Evolutionary conservation across 2,797 vertebrate genomes (phyloP), one percentile per base, ranked within the genome.

Genomic region (Gymnoscopelus microlampas): DNA sequence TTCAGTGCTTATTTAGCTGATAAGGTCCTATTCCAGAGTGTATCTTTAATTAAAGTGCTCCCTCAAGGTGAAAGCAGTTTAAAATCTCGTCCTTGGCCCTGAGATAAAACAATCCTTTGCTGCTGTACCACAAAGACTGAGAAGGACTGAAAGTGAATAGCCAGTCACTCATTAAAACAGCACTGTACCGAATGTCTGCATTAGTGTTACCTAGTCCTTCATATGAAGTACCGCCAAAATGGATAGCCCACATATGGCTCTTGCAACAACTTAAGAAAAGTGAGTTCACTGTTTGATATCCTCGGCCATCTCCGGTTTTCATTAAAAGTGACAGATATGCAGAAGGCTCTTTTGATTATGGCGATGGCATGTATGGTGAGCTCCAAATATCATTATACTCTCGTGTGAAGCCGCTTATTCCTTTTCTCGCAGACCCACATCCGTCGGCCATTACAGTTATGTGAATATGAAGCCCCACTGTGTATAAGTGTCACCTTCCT

Each of bases 381-480:
- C 74, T 80, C 58, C 74, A 85, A 87, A 89, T 80, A 82, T 85
- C 76, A 84, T 85, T 82, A 81, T 54, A 44, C 63, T 78, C 70
- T 65, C 3, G 2, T 73, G 71, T 57, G 71, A 78, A 73, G 78
- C 79, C 87, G 56, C 73, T 89, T 73, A 68, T 81, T 65, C 80
- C 71, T 82, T 82, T 91, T 86, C 70, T 78, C 66, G 69, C 83
- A 85, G 85, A 80, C 78, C 85, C 72, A 39, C 39, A 39, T 39
- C 85, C 83, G 70, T 76, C 79, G 85, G 81, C 79, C 69, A 80
- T 88, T 88, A 79, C 78, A 81, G 82, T 78, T 61, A 73, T 67
- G 62, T 70, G 80, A 68, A 73, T 66, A 54, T 65, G 72, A 39
- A 39, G 68, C 70, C 55, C 74, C 71, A 68, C 74, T 72, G 78